phyloP scores from a whole-genome alignment of 2,888 invertebrate genomes.

The Ferrisia virgata region DNA sequence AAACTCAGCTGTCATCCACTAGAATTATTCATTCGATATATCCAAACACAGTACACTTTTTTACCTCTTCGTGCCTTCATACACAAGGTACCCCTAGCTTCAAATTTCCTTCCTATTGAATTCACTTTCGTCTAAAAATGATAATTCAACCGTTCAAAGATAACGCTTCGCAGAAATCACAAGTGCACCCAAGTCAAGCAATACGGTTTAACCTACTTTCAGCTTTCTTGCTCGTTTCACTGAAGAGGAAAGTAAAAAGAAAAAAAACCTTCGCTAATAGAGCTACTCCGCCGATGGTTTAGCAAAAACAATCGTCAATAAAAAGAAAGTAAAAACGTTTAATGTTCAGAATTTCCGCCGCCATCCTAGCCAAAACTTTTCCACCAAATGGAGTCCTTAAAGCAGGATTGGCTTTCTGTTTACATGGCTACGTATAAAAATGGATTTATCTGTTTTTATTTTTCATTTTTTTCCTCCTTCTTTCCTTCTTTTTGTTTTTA shows the following conservation, averaged over 20 bases:
- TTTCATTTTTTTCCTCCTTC: too few species aligned
- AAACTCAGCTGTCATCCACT: neutral
- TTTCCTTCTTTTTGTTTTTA: too few species aligned
- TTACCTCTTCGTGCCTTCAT: neutral
- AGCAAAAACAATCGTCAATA: neutral
- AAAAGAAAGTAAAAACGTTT: neutral
- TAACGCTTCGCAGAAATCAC: neutral
- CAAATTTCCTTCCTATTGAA: neutral
- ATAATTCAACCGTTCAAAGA: neutral
- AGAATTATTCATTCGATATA: neutral
- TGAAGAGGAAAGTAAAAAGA: neutral
- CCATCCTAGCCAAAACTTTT: neutral
- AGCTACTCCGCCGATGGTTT: neutral
- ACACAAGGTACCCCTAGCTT: neutral
- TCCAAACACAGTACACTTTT: neutral
- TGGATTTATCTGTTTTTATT: neutral
- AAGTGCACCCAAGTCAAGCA: neutral
- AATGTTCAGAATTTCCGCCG: neutral
- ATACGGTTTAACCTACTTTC: neutral
- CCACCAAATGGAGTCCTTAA: neutral
- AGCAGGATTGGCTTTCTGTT: neutral
- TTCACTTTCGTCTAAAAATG: constrained; percentile 4
- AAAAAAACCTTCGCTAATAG: neutral
- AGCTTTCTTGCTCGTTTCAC: neutral
- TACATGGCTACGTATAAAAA: neutral